Conservation (phyloP, 2,797 vertebrate species). For the Pitangus sulphuratus region DNA sequence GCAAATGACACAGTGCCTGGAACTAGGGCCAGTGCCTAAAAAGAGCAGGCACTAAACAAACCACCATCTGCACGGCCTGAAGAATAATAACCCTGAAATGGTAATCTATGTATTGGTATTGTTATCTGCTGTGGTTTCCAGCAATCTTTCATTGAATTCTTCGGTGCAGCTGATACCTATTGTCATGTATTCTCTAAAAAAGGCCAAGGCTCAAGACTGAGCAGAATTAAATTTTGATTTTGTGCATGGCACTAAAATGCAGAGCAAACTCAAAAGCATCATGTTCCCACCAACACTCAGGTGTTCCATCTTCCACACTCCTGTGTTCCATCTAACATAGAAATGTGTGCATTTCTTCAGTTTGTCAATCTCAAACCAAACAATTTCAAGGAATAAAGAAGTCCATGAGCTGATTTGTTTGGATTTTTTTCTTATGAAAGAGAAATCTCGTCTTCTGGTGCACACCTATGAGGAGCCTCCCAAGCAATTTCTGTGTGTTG, state of each 20-base stretch:
- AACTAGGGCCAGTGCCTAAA: background rate
- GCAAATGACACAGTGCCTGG: slow-evolving; percentile 17
- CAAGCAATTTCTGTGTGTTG: background rate
- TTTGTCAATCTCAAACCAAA: background rate
- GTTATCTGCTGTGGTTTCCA: slow-evolving; percentile 6
- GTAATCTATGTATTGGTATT: background rate
- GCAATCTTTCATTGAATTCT: slow-evolving; percentile 2
- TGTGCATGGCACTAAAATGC: background rate
- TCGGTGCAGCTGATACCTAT: slow-evolving; percentile 45
- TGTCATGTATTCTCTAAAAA: slow-evolving; percentile 1
- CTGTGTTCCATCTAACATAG: background rate
- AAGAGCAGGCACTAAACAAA: slow-evolving; percentile 19
- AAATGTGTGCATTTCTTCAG: background rate
- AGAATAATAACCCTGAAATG: slow-evolving; percentile 30
- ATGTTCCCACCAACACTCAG: background rate
- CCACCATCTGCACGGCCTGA: slow-evolving; percentile 32
- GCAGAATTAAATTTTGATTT: background rate
- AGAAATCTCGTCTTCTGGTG: background rate
- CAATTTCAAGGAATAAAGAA: background rate
- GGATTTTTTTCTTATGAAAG: background rate
- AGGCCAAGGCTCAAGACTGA: background rate
- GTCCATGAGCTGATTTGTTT: background rate
- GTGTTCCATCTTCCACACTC: no score
- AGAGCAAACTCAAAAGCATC: background rate
- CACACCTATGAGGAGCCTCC: background rate